Conservation (phyloP, 2,888 invertebrate genomes). For the Rugalucina vietnamica region DNA sequence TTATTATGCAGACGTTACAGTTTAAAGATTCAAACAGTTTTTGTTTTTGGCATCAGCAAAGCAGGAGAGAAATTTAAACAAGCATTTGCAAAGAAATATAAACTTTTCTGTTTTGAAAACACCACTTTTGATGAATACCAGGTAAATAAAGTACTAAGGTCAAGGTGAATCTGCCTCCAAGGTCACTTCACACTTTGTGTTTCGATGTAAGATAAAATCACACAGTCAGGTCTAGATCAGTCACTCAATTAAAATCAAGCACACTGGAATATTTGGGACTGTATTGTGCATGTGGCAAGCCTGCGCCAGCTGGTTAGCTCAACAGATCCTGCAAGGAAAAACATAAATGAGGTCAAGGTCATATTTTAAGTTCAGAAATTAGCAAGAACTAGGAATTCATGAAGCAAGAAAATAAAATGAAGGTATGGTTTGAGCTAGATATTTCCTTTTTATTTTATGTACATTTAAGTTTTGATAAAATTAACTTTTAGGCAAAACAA, state of each 20-base stretch:
- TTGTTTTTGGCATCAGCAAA: no score
- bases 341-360: not conserved
- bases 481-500: not conserved
- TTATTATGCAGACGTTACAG: no score
- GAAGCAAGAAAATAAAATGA: not conserved
- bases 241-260: not conserved
- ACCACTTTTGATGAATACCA: no score
- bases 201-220: no score
- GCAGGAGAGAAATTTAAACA: no score
- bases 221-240: not conserved
- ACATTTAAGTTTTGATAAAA: not conserved
- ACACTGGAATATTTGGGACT: conserved; percentile 4
- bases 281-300: not conserved
- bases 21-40: no score
- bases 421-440: not conserved
- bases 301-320: conserved; percentile 37
- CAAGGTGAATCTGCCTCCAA: no score
- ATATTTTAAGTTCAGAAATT: not conserved
- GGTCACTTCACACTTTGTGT: no score
- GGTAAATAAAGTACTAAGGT: no score
- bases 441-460: not conserved
- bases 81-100: no score
- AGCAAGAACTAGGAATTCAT: not conserved
- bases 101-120: no score
- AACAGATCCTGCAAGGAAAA: conserved; percentile 63